Base-by-base conservation (phyloP, 2,888 invertebrate species). In the Agrochola lychnidis region DNA sequence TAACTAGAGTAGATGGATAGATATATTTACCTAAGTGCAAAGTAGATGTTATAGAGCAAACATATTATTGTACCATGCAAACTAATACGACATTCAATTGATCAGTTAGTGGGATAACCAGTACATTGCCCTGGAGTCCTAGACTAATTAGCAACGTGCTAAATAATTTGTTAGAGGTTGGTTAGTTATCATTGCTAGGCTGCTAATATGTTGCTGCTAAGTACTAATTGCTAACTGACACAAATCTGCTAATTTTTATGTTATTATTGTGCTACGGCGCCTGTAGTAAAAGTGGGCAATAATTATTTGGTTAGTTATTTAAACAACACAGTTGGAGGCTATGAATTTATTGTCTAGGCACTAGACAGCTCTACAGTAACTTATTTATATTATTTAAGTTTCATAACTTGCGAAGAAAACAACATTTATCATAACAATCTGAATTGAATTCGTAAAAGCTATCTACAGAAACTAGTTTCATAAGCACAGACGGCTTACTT, bases 361-460 rank as follows among this genome's bases (percentile, higher is more conserved):
- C n/a, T 62, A 62, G 62, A 80, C 22, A 80, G 57, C 10, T 73
- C 51, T 16, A 45, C 59, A 56, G n/a, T 53, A 79, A 69, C 30
- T 62, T 72, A 68, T 68, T 70, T 62, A 59, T 69, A 61, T 66
- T 22, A 72, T 76, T 78, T 63, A 74, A 80, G 73, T 74, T 59
- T 36, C 48, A 22, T 64, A 72, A 77, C 59, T 70, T 70, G n/a
- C 36, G 64, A 70, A 66, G 59, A 73, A 76, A 79, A 77, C 62
- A 76, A 76, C 30, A 87, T 87, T 87, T 70, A 87, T 87, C 75
- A 82, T 76, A 83, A 69, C 70, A 71, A 69, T 77, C 22, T 67
- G 67, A 80, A 86, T 80, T 59, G 53, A 73, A 76, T 78, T 79
- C 73, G 66, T 67, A 76, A 70, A 76, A 79, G 76, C 56, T 68